Conservation (phyloP, 2,797 vertebrate species). For the Leuciscus waleckii region DNA sequence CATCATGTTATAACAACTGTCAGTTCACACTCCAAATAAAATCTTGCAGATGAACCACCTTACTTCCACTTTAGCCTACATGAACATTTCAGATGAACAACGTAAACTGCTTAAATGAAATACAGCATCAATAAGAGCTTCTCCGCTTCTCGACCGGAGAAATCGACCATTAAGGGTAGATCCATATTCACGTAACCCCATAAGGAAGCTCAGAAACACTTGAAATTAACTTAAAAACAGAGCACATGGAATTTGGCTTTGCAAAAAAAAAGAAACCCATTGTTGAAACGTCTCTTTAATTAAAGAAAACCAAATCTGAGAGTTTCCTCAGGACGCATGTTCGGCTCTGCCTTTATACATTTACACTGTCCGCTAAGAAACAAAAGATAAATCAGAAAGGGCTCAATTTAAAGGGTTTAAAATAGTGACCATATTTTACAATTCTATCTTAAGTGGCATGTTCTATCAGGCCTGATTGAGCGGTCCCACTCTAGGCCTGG, state of each 20-base stretch:
- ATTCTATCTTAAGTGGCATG: conserved; percentile 52
- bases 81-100: conserved; percentile 45
- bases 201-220: conserved; percentile 35
- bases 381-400: conserved; percentile 16
- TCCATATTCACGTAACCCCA: conserved; percentile 1
- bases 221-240: conserved; percentile 43
- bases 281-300: conserved; percentile 58
- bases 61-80: conserved; percentile 36
- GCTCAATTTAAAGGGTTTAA: conserved; percentile 60
- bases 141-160: conserved; percentile 34
- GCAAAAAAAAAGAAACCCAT: conserved; percentile 43
- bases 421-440: conserved; percentile 60
- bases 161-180: conserved; percentile 15
- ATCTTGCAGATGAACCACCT: conserved; percentile 46
- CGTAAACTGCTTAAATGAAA: conserved; percentile 49
- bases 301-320: conserved; percentile 50
- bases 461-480: conserved; percentile 59
- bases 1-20: conserved; percentile 37
- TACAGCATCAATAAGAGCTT: conserved; percentile 56
- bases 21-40: conserved; percentile 42
- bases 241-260: conserved; percentile 47
- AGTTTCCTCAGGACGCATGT: conserved; percentile 42
- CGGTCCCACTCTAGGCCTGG: conserved; percentile 64
- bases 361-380: conserved; percentile 57
- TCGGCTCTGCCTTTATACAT: conserved; percentile 53